Evolutionary conservation across 2,888 invertebrate species (phyloP), one percentile per base, ranked within the genome.

Genomic region (Erpobdella octoculata): DNA sequence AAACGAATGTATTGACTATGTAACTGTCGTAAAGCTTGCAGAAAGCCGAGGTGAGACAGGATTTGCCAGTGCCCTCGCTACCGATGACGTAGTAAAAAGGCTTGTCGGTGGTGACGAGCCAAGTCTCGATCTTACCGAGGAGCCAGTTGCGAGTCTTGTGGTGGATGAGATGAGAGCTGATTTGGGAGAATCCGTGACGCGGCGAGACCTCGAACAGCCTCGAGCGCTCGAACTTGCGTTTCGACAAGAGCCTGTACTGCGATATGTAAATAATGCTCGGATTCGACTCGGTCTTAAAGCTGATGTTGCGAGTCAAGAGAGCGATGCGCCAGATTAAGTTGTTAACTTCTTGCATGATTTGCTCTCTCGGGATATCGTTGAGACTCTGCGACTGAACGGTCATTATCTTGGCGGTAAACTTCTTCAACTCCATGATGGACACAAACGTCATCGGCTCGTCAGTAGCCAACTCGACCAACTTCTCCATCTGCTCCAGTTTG

Each of bases 11-110:
- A n/a, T 69, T 53, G 35, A 69, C 33, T 25, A 69, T 69, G 58
- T 69, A 69, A 58, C 37, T 48, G 37, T 69, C 69, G 58, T 69
- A 69, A 25, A 69, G 58, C 36, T 69, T 69, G 37, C 69, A 53
- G 58, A 69, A 69, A 15, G 69, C 69, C n/a, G 69, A 69, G 9
- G 58, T 28, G 15, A 69, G 58, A 28, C 69, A 69, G 1, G 69
- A 69, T 36, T 69, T 69, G 1, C 69, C 69, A 12, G 53, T 53
- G 53, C 69, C 69, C n/a, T 69, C 69, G 21, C 25, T 25, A 0
- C 69, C 69, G n/a, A 58, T 31, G 9, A 69, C 53, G 35, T 69
- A 69, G 37, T 69, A 69, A 37, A 69, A 58, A 8, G 69, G 69
- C 21, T 69, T 69, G 35, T 48, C 46, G 53, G 58, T 69, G 69